Base-by-base conservation (phyloP, 2,113 vertebrate species). In the Casuarius casuarius region DNA sequence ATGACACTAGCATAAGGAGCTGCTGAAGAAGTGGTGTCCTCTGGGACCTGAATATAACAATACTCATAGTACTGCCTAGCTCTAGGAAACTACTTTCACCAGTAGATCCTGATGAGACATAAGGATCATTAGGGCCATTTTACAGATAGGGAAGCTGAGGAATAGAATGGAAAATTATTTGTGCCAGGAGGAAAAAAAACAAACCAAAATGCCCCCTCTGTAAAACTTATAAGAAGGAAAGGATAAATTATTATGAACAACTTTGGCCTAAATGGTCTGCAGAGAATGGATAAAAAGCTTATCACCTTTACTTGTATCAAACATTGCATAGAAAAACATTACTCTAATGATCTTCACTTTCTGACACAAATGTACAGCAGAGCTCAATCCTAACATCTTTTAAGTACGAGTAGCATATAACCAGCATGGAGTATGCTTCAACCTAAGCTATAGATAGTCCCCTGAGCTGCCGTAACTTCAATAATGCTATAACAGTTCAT, bases 371-470 rank as follows among this genome's bases (percentile, higher is more conserved):
- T 70, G 48, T 91, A 87, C 62, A 95, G 67, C 78, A 86, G 94
- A 86, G 90, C 82, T 95, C 87, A 95, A 96, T 97, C 91, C 90
- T 31, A 16, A 73, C 59, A 93, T 26, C 84, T 96, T 96, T 93
- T 89, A 97, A 97, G 89, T 96, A 0, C 81, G 76, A 96, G 93
- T 81, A 67, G 75, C 89, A 79, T 42, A 94, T 71, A 95, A 88
- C 67, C 90, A 96, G 95, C 59, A 0, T 91, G 92, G 48, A 75
- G 68, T n/a, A 86, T n/a, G 87, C 87, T 88, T 91, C 89, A 95
- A 38, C 67, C 82, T 91, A 91, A 94, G 87, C 67, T 80, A 44
- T 40, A 83, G 84, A 65, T 95, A 83, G 67, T 72, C 75, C 78
- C 67, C 78, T 84, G 91, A 76, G 89, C 76, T 79, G 44, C 0